Evolutionary conservation across 2,797 vertebrate species (phyloP), one percentile per base, ranked within the genome.

Genomic region (Ataeniobius toweri): DNA sequence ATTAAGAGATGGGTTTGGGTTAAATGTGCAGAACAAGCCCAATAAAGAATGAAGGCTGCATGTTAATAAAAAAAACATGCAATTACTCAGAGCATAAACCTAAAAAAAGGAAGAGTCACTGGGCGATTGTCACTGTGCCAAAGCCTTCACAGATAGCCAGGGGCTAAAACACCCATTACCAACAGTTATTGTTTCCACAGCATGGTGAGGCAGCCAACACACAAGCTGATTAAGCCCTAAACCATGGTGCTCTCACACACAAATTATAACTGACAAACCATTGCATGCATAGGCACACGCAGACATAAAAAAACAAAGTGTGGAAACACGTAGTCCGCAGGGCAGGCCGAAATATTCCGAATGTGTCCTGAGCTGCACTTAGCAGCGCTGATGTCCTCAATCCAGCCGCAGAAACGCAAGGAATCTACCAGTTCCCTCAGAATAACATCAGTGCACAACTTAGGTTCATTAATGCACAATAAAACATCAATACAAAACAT

Each of bases 181-280:
- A 53, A 84, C 84, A 58, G 85, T 92, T 91, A 92, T 92, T 83
- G 85, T 92, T 91, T 85, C 89, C 84, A 86, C 80, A 67, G 77
- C 28, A 51, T 5, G n/a, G 80, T 20, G 67, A 85, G 77, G 74
- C 88, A 80, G 91, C 88, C 89, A 92, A 90, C 84, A 88, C 80
- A 76, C 89, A 92, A 90, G 84, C 89, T 89, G 89, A 92, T 93
- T 89, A 69, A 89, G 89, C 85, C 86, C 86, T 86, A 91, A 91
- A 89, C 81, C 85, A 81, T 76, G 36, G 56, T 65, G 44, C 68
- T 65, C 80, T 63, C 41, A 76, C 48, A 81, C 55, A 83, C 22
- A 78, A 63, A 79, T 76, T 68, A 75, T 71, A 75, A 79, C 51
- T 63, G 58, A 76, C 76, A 73, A 74, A 77, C 71, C 82, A 20